Evolutionary conservation across 1,140 invertebrate species (phyloP), one percentile per base, ranked within the genome.

Genomic region (Chrysopa pallens): DNA sequence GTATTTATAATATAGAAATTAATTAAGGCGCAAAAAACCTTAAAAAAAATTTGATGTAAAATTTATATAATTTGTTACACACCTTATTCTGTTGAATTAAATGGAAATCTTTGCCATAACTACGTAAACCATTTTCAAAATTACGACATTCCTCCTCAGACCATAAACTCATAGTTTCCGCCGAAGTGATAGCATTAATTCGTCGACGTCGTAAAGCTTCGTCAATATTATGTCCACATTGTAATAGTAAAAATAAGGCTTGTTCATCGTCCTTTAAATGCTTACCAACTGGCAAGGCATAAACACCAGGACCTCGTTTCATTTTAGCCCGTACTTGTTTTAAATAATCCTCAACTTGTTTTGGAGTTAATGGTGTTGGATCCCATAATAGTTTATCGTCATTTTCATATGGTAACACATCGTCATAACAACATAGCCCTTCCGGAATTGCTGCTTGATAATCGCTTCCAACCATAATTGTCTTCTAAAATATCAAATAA

Each of bases 71-170:
- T n/a, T n/a, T n/a, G n/a, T n/a, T 23, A 23, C 17, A 5, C 58
- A 92, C 89, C 71, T 92, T 93, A 60, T 92, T 83, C 55, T 90
- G 84, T 50, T 94, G 84, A 55, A 97, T 96, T 46, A 82, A 67
- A 63, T 90, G 84, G 63, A 98, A 98, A 64, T 97, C 89, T 66
- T 98, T 98, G 35, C 92, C 92, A 60, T 88, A 92, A 42, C 74
- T 76, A 55, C 91, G 73, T 3, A 98, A 70, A 40, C 91, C 92
- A 57, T 82, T 83, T 69, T 98, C 93, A 69, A 98, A 97, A 66
- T 92, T 92, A 46, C 84, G 73, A 67, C 92, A 96, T 59, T 98
- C 93, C 61, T 96, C 92, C 60, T 96, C 92, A 12, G 91, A 95
- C 92, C 93, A 97, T 5, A 92, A 68, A 56, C 84, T 86, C 61